Evolutionary conservation across 2,888 invertebrate genomes (phyloP).

Genomic region (Odontomyia ornata): DNA sequence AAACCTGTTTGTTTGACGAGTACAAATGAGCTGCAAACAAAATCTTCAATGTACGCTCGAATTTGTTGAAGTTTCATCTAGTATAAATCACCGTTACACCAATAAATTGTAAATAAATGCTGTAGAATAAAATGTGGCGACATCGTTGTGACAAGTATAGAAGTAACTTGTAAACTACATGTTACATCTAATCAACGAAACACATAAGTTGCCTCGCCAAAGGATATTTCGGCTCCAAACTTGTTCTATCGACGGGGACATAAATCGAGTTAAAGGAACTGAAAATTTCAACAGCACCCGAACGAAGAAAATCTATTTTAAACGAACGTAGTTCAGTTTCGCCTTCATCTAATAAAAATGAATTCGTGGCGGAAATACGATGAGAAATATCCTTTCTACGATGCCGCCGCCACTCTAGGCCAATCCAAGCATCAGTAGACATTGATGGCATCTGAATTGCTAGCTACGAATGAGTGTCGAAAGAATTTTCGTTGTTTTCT

Average conservation of each 20-base stretch:
- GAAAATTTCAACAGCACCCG: neutral
- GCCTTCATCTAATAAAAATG: constrained; percentile 6
- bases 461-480: neutral
- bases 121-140: no score
- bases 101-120: no score
- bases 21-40: no score
- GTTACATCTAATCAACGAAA: no score
- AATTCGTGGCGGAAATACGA: neutral
- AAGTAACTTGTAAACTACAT: no score
- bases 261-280: constrained; percentile 8
- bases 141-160: no score
- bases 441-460: neutral
- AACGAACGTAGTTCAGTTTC: neutral
- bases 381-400: constrained; percentile 18
- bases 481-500: neutral
- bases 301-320: neutral
- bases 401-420: neutral
- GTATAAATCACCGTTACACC: no score
- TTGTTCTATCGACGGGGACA: neutral
- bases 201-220: no score
- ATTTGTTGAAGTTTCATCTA: no score
- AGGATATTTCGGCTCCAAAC: no score
- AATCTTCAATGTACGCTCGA: no score
- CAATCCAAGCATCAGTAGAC: neutral
- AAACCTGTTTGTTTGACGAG: no score